Evolutionary conservation across 2,888 invertebrate species (phyloP), one percentile per base, ranked within the genome.

Genomic region (Dynastes maya): DNA sequence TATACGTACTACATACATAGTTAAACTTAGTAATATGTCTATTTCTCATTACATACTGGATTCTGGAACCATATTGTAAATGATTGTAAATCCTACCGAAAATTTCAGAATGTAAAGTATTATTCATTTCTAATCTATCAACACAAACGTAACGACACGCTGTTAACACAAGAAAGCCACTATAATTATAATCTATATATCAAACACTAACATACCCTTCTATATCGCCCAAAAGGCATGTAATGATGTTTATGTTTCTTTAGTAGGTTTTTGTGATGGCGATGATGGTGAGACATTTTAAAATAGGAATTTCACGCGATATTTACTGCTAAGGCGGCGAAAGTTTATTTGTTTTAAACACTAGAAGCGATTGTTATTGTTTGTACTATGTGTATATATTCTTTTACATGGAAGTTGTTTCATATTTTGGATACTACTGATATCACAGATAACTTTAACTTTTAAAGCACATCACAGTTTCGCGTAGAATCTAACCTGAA

Each of bases 281-380:
- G 79, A 72, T 82, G 82, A 49, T 81, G 77, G 63, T 82, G 81
- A 58, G 85, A 80, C 86, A 86, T 87, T 71, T 78, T 78, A 51
- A 67, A 13, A 40, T 61, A 58, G 11, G 71, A 72, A 72, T 37
- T 72, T 16, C 61, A 72, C 72, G 40, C 45, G 61, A 40, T 58
- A 40, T 22, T 45, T 40, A 45, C 13, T 61, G 22, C 45, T 37
- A 22, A 22, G 3, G 1, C n/a, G 16, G 13, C n/a, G 16, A 55
- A 27, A 68, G 67, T 55, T 74, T 74, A 61, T 61, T 63, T 45
- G 22, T 32, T 53, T 16, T 16, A 61, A 16, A 61, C 61, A 71
- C 16, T n/a, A 72, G 53, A 61, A 22, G 29, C 16, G 2, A 22
- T 68, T 61, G 40, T 40, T 61, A 61, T 76, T 32, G 11, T n/a